Percentiles rank a stretch among this genome's conserved stretches.
Conservation (phyloP, 2,888 invertebrate species). For the Oxyscelio sp. region DNA sequence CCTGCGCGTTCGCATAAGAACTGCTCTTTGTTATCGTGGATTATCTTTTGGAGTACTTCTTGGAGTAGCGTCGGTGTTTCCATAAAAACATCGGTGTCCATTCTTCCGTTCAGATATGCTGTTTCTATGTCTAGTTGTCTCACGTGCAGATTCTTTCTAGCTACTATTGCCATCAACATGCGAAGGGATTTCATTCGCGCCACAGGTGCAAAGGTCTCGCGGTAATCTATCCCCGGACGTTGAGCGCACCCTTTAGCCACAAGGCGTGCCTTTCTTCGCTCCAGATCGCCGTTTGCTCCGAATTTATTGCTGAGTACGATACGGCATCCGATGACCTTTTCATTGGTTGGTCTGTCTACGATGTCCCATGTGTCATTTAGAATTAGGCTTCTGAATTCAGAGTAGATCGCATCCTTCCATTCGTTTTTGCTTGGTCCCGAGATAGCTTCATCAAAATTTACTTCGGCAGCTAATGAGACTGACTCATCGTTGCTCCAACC, state of each 20-base stretch:
- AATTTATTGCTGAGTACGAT: conserved; percentile 21
- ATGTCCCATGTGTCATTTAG: conserved; percentile 63
- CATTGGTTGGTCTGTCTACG: conserved; percentile 40
- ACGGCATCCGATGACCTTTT: conserved; percentile 32
- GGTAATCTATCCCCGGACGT: conserved; percentile 17
- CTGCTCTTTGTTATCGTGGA: background rate
- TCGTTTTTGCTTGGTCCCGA: conserved; percentile 41
- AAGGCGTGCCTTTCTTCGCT: conserved; percentile 17
- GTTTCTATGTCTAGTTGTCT: background rate
- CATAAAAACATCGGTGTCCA: background rate
- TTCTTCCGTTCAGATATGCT: background rate
- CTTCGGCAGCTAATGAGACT: background rate
- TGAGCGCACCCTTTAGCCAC: conserved; percentile 17
- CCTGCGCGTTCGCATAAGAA: background rate
- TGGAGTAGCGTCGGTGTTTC: background rate
- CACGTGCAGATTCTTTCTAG: background rate
- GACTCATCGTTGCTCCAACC: conserved; percentile 3
- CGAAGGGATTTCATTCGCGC: background rate
- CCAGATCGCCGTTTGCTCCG: background rate
- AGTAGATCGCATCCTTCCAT: conserved; percentile 49
- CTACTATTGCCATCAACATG: background rate
- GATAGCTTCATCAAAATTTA: conserved; percentile 28
- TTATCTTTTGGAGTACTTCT: conserved; percentile 2
- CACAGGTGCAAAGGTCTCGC: background rate
- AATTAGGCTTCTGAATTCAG: conserved; percentile 37